A percentile compares a stretch with the other conserved stretches of the same genome.
Evolutionary conservation across 2,797 vertebrate genomes (phyloP).

Genomic region (Aplochiton taeniatus): DNA sequence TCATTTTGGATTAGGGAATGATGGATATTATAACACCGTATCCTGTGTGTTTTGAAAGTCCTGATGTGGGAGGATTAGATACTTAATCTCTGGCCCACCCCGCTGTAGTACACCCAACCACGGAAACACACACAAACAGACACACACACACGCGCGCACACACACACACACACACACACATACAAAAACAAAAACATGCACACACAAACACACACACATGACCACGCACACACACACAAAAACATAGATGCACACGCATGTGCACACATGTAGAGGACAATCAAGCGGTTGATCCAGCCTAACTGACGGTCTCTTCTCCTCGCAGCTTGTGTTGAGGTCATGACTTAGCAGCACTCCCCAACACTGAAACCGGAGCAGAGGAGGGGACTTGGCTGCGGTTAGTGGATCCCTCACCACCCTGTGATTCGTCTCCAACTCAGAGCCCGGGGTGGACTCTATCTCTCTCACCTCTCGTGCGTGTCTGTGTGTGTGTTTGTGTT

Average conservation of each 20-base stretch:
- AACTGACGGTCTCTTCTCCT: neutral
- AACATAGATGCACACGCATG: too few relatives aligned
- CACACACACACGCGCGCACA: neutral
- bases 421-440: slow-evolving; percentile 31
- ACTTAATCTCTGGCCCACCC: slow-evolving; percentile 16
- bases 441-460: slow-evolving; percentile 7
- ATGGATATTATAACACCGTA: too few relatives aligned
- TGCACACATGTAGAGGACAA: slow-evolving; percentile 1
- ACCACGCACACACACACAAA: neutral
- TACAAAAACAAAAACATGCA: neutral
- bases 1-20: too few relatives aligned
- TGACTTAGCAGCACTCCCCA: neutral
- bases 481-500: slow-evolving; percentile 24
- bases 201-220: neutral
- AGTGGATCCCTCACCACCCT: slow-evolving; percentile 42
- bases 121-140: slow-evolving; percentile 12
- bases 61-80: slow-evolving; percentile 8
- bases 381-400: slow-evolving; percentile 42
- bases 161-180: neutral
- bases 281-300: slow-evolving; percentile 10
- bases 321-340: neutral
- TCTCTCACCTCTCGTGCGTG: slow-evolving; percentile 35
- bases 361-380: slow-evolving; percentile 16
- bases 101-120: neutral
- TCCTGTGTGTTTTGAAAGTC: neutral